These are phyloP conservation scores for Scrobipalpa atriplicella DNA, from an alignment of 2,888 invertebrate genomes.

Conservation along the genomic window DNA sequence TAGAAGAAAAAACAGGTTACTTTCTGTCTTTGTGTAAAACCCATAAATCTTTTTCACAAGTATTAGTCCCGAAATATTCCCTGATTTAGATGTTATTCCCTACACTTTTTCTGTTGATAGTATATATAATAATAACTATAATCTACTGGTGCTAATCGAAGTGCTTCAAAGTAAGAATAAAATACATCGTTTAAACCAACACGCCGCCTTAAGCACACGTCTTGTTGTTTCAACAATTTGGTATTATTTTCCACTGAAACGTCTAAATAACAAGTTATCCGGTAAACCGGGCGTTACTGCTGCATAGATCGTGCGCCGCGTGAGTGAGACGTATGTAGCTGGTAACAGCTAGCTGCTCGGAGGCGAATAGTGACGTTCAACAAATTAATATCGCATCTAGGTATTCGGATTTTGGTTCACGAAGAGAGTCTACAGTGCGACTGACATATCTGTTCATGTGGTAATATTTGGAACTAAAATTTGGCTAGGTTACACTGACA, in stretches of 20 bases:
- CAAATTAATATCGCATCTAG: too few species aligned
- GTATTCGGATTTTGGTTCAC: background rate
- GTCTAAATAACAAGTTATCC: slow-evolving; percentile 17
- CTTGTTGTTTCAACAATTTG: background rate
- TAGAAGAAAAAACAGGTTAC: too few species aligned
- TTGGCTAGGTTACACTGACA: too few species aligned
- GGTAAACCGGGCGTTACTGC: slow-evolving; percentile 4
- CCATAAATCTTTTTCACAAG: too few species aligned
- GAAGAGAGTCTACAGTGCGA: too few species aligned
- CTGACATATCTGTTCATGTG: too few species aligned
- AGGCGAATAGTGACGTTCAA: background rate
- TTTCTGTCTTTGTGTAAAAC: too few species aligned
- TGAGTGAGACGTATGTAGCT: slow-evolving; percentile 27
- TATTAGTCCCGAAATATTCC: too few species aligned
- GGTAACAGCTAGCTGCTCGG: background rate
- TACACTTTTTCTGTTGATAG: too few species aligned
- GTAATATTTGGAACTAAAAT: too few species aligned
- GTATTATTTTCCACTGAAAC: slow-evolving; percentile 9
- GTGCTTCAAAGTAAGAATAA: background rate
- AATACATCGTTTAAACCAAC: background rate
- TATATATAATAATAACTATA: too few species aligned
- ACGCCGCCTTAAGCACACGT: background rate
- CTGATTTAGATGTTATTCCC: too few species aligned
- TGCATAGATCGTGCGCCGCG: slow-evolving; percentile 21
- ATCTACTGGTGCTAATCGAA: background rate